Percentiles rank a stretch among this genome's conserved stretches.
Conservation (phyloP, 2,888 invertebrate species). For the Brachypterus glaber region DNA sequence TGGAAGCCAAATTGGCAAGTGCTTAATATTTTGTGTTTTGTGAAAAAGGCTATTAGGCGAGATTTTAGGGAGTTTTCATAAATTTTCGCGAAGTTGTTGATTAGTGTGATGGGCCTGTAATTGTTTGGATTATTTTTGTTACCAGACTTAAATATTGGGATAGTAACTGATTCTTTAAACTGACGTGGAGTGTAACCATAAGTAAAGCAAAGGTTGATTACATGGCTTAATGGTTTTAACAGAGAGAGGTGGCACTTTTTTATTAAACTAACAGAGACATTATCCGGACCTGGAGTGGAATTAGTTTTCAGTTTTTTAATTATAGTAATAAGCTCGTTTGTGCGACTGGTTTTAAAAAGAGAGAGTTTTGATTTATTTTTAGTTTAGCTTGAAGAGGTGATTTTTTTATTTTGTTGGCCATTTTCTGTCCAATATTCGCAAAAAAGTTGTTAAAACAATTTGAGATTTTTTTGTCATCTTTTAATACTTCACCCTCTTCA, state of each 20-base stretch:
- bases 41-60: not conserved
- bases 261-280: not conserved
- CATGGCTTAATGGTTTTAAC: not conserved
- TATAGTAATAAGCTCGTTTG: not conserved
- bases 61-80: not conserved
- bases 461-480: too few relatives aligned
- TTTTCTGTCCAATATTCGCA: not conserved
- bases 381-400: not conserved
- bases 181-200: not conserved
- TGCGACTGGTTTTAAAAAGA: not conserved
- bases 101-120: not conserved
- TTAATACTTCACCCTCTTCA: too few relatives aligned
- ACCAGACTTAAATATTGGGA: not conserved
- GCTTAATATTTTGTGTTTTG: conserved; percentile 1
- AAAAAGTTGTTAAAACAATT: too few relatives aligned
- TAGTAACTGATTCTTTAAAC: not conserved
- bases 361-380: not conserved
- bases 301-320: not conserved
- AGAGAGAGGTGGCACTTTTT: not conserved
- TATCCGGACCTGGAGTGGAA: not conserved
- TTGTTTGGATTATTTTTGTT: not conserved
- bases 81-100: not conserved
- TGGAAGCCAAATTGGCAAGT: conserved; percentile 8
- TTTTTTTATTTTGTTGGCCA: not conserved
- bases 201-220: not conserved